Evolutionary conservation across 2,797 vertebrate species (phyloP), one percentile per base, ranked within the genome.

Genomic region (Apogon hyalosoma): DNA sequence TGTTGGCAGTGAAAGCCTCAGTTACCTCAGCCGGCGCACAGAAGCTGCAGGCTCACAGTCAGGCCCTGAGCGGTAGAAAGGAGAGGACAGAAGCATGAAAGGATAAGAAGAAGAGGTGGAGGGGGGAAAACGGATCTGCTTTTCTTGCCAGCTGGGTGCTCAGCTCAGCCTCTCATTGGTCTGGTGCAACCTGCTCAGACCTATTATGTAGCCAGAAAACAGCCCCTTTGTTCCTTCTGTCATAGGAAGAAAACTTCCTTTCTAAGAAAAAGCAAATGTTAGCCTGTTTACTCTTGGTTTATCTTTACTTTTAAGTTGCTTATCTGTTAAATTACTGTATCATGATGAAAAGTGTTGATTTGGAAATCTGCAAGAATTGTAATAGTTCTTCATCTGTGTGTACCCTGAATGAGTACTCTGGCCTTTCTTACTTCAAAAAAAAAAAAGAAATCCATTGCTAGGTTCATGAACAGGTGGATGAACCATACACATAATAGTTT

Each of bases 91-190:
- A 59, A 68, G 60, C 58, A 62, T 24, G 61, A 55, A 48, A 73
- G 71, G 70, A 43, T 49, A 38, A 58, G 63, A 63, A 67, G 72
- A 62, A 38, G 61, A 50, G 51, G 65, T 24, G 2, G 15, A 33
- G 7, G 70, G 41, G 62, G 56, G 28, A 13, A 5, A 54, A 63
- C 24, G n/a, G 40, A 66, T 57, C 63, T 54, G 66, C 16, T 49
- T 56, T 43, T 75, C 69, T 65, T 63, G 72, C 77, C 86, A 87
- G 83, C 78, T 89, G 80, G 73, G 51, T 71, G 58, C 79, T 82
- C 68, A 51, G 61, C 56, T 72, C 63, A 64, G 68, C 36, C 55
- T 80, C 60, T 79, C 64, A 60, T 40, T 65, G 62, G 63, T 57
- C 46, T 52, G 47, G 67, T 73, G 46, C 68, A 85, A 85, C 84